A percentile compares a stretch with the other conserved stretches of the same genome.
These are phyloP conservation scores for Chouioia cunea DNA, from an alignment of 2,888 invertebrate genomes.

Conservation along the genomic window DNA sequence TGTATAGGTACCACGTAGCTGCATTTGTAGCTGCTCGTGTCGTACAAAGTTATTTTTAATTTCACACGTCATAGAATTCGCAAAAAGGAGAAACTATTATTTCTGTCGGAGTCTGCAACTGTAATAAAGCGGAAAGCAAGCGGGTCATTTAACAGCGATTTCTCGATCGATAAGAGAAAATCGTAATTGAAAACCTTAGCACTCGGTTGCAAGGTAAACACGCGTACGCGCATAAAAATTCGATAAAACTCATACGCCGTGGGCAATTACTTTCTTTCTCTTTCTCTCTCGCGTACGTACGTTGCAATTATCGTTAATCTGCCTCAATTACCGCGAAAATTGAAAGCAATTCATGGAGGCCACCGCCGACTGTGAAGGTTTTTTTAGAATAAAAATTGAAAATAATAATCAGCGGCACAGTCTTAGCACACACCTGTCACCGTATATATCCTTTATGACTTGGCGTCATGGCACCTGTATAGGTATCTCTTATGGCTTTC, in stretches of 20 bases:
- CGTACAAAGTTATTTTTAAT: too few relatives aligned
- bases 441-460: conserved; percentile 21
- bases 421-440: conserved; percentile 38
- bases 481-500: not conserved
- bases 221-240: conserved; percentile 25
- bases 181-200: conserved; percentile 36
- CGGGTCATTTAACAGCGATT: conserved; percentile 30
- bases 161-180: conserved; percentile 35
- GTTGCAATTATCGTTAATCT: conserved; percentile 48
- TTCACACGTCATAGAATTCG: not conserved
- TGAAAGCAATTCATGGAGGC: conserved; percentile 37
- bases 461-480: conserved; percentile 9
- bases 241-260: conserved; percentile 13
- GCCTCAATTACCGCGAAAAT: conserved; percentile 46
- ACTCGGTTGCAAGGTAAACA: conserved; percentile 30
- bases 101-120: not conserved
- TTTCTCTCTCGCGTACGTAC: not conserved
- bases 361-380: conserved; percentile 1
- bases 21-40: too few relatives aligned
- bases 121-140: not conserved
- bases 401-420: not conserved
- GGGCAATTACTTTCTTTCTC: conserved; percentile 18
- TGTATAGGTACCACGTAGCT: too few relatives aligned
- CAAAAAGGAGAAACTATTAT: not conserved
- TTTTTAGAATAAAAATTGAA: too few relatives aligned